These are phyloP conservation scores for Penaeus chinensis DNA, from an alignment of 1,140 invertebrate genomes.

Conservation along the genomic window DNA sequence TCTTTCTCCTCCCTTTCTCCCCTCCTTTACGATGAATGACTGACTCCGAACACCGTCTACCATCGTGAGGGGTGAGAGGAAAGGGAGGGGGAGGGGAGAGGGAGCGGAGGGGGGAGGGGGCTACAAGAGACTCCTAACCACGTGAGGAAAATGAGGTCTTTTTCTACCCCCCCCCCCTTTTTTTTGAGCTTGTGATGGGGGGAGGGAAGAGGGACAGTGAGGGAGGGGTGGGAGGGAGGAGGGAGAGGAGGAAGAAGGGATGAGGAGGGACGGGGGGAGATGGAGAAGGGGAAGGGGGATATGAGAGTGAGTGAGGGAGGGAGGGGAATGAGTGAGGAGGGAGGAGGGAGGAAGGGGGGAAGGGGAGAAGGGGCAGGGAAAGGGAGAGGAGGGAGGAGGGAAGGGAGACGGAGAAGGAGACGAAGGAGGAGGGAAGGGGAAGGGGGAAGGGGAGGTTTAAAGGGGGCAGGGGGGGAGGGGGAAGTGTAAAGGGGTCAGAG, in stretches of 20 bases:
- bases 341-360: not conserved
- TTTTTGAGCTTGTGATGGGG: not conserved
- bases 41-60: not conserved
- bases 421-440: not conserved
- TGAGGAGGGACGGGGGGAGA: too few relatives aligned
- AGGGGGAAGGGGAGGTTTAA: not conserved
- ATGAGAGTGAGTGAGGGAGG: too few relatives aligned
- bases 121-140: not conserved
- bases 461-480: not conserved
- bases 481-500: not conserved
- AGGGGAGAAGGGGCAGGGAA: not conserved
- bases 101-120: not conserved
- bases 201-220: too few relatives aligned
- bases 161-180: not conserved
- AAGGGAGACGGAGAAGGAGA: not conserved
- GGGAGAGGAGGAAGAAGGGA: not conserved
- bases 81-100: not conserved
- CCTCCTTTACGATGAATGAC: not conserved
- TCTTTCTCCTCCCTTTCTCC: not conserved
- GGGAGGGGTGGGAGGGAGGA: not conserved
- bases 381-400: not conserved
- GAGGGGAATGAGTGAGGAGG: not conserved
- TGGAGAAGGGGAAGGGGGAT: too few relatives aligned
- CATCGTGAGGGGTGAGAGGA: constrained; percentile 1
- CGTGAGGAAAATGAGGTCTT: not conserved